Conservation (phyloP, 2,797 vertebrate species). For the Aldrovandia affinis region DNA sequence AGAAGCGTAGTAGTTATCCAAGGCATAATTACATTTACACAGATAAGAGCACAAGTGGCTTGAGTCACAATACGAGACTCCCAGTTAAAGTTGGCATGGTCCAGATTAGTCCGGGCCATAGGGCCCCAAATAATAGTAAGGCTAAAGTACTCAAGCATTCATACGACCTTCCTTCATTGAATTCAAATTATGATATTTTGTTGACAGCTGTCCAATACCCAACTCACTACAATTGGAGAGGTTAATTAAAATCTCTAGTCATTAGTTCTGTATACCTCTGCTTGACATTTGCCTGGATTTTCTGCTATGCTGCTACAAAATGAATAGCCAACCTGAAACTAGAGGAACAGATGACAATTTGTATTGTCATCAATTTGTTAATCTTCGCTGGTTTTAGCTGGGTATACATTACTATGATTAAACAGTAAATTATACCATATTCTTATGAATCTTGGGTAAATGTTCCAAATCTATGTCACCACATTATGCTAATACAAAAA, state of each 20-base stretch:
- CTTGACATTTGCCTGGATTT: neutral
- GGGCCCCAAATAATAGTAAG: neutral
- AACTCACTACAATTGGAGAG: neutral
- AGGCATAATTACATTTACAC: too few relatives aligned
- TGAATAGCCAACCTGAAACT: neutral
- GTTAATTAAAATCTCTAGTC: neutral
- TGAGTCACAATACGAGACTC: neutral
- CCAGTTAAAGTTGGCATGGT: neutral
- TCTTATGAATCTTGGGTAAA: neutral
- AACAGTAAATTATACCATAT: neutral
- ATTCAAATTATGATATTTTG: neutral
- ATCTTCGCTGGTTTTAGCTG: too few relatives aligned
- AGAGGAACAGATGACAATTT: neutral
- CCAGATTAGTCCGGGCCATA: neutral
- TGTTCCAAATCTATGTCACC: neutral
- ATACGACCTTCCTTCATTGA: neutral
- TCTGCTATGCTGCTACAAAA: neutral
- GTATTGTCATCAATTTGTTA: neutral
- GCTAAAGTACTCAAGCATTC: neutral
- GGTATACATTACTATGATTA: neutral
- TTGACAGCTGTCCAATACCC: neutral
- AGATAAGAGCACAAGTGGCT: too few relatives aligned
- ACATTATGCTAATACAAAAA: neutral
- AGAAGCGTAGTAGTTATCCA: too few relatives aligned
- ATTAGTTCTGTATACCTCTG: neutral